Percentiles rank a stretch among this genome's conserved stretches.
These are phyloP conservation scores for Delichon dasypus DNA, from an alignment of 2,797 vertebrate species.

Conservation along the genomic window DNA sequence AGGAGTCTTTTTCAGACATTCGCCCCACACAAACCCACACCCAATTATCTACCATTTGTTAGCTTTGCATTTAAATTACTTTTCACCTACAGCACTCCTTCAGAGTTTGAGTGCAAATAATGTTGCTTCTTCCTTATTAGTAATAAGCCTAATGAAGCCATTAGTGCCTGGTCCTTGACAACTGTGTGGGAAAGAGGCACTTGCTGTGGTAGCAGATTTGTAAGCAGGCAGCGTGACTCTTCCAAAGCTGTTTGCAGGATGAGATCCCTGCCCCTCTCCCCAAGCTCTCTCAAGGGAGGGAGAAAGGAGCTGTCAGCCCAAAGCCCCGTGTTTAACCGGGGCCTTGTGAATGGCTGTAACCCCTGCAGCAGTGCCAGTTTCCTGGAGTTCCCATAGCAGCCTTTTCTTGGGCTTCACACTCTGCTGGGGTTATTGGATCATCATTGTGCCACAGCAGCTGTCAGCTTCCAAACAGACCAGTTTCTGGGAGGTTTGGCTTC, in stretches of 20 bases:
- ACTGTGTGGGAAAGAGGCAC: background rate
- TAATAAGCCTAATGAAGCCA: background rate
- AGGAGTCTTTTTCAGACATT: background rate
- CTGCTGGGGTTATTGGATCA: background rate
- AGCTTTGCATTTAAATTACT: background rate
- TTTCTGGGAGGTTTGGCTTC: background rate
- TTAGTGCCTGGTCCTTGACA: background rate
- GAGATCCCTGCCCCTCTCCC: background rate
- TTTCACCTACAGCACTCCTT: background rate
- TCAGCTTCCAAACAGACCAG: background rate
- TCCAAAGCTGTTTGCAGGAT: background rate
- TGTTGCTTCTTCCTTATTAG: background rate
- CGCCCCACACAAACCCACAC: background rate
- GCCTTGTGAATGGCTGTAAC: background rate
- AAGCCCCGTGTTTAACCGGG: background rate
- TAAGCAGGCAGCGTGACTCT: background rate
- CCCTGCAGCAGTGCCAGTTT: background rate
- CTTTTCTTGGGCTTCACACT: background rate
- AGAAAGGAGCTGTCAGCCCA: conserved; percentile 14
- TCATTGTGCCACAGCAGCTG: background rate
- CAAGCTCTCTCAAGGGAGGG: background rate
- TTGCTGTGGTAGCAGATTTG: background rate
- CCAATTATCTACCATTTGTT: background rate
- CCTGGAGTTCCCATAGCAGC: background rate
- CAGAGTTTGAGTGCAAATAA: background rate